Base-by-base conservation (phyloP, 2,113 vertebrate genomes). In the Toxostoma redivivum region DNA sequence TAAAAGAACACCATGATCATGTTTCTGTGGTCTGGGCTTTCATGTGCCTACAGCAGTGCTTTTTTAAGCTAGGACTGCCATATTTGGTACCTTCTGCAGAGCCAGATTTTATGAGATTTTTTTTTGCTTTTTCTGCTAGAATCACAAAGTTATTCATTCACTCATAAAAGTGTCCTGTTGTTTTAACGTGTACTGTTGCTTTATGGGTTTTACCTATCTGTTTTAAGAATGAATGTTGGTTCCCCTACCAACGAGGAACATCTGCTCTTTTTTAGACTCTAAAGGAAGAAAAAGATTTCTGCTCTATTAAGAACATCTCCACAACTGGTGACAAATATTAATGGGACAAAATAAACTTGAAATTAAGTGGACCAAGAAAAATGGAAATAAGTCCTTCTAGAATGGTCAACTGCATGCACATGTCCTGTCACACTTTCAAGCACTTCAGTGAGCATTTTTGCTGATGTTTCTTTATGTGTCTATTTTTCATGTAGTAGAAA, bases 241-340 rank as follows among this genome's bases (percentile, higher is more conserved):
- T 50, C 8, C 17, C 27, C 33, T 76, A 69, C 38, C 28, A 82
- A 84, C 12, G 45, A 78, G 67, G 74, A 81, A 50, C 7, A 81
- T 66, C n/a, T 48, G 42, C 44, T 48, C 23, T 38, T 84, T 45
- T 74, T 90, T 89, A 88, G 82, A 77, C 48, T 93, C 8, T 47
- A 58, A 7, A 66, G 10, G 28, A 67, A 45, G 53, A 66, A 81
- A 51, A 88, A 9, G 4, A 31, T 73, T 58, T 76, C 33, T 15
- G 1, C 7, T 54, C 22, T 50, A 0, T 53, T 53, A 83, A 64
- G 45, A 66, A 37, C 31, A 47, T 30, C 14, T 57, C n/a, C 22
- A 25, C 7, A 33, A 48, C 11, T n/a, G 15, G 21, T 65, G 24
- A 16, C 40, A 61, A 84, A 38, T 62, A 37, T 31, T 50, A 60